phyloP scores from a whole-genome alignment of 2,797 vertebrate genomes.

The Falco peregrinus region DNA sequence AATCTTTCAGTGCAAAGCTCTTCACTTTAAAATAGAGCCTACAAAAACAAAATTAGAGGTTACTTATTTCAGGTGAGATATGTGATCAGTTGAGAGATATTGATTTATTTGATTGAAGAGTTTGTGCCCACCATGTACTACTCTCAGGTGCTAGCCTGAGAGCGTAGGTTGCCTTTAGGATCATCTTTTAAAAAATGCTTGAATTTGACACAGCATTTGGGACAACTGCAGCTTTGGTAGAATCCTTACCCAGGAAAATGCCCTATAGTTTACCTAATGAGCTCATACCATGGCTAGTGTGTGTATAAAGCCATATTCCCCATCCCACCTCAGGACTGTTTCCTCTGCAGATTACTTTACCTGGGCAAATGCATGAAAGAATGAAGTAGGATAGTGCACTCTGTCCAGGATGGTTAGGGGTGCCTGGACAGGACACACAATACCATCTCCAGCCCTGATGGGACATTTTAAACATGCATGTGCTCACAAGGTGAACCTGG shows the following conservation, averaged over 20 bases:
- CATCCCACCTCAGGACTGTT: not conserved
- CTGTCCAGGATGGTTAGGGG: not conserved
- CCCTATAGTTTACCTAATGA: not conserved
- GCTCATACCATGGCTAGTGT: not conserved
- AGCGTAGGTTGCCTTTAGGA: not conserved
- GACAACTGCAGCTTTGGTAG: not conserved
- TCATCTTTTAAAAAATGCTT: not conserved
- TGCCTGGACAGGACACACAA: rapidly evolving
- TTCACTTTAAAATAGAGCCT: not conserved
- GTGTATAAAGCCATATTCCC: not conserved
- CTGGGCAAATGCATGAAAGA: not conserved
- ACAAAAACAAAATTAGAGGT: not conserved
- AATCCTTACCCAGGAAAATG: not conserved
- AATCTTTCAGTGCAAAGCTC: not conserved
- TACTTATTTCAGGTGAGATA: not conserved
- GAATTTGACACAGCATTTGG: not conserved
- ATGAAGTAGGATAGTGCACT: not conserved
- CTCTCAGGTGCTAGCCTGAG: not conserved
- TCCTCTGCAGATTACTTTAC: not conserved
- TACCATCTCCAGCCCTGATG: not conserved
- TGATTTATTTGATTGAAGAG: not conserved
- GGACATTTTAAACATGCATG: not conserved
- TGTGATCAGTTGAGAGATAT: not conserved
- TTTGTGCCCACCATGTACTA: not conserved
- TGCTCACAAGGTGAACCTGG: not conserved